phyloP scores from a whole-genome alignment of 2,888 invertebrate genomes.

The Priocnemis perturbator region DNA sequence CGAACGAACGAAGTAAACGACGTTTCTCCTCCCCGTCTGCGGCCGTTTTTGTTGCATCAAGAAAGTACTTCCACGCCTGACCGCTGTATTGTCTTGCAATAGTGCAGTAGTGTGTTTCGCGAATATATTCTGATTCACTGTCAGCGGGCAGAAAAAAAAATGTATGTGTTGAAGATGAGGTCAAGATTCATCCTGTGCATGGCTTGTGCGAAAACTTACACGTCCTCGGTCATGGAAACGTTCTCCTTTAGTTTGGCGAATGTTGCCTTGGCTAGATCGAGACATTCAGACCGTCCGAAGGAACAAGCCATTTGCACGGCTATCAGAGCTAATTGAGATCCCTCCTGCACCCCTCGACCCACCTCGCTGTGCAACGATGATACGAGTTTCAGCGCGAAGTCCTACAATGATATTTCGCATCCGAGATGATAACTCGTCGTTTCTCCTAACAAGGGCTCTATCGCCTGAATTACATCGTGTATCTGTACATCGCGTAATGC shows the following conservation, averaged over 20 bases:
- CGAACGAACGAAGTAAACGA: constrained; percentile 63
- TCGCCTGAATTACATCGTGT: too few relatives aligned
- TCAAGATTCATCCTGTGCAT: too few relatives aligned
- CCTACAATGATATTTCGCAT: constrained; percentile 47
- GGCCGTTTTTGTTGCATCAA: constrained; percentile 48
- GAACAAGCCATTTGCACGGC: constrained; percentile 61
- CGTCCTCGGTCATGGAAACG: constrained; percentile 17
- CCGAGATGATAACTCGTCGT: too few relatives aligned
- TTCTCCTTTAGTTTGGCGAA: too few relatives aligned
- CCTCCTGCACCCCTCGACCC: constrained; percentile 44
- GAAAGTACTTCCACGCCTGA: constrained; percentile 62
- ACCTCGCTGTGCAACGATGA: constrained; percentile 57
- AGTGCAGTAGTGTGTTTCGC: constrained; percentile 62
- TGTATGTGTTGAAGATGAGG: too few relatives aligned
- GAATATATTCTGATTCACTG: constrained; percentile 61
- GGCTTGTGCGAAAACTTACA: constrained; percentile 25
- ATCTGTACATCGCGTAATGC: too few relatives aligned
- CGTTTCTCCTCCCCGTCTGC: constrained; percentile 61
- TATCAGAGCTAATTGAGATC: constrained; percentile 56
- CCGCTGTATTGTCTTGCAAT: constrained; percentile 63
- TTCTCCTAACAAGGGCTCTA: too few relatives aligned
- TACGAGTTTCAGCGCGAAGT: constrained; percentile 58
- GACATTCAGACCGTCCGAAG: constrained; percentile 61
- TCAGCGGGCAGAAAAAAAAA: constrained; percentile 6
- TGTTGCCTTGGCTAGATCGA: constrained; percentile 49